Conservation (phyloP, 2,888 invertebrate species). For the Odontocerum albicorne region DNA sequence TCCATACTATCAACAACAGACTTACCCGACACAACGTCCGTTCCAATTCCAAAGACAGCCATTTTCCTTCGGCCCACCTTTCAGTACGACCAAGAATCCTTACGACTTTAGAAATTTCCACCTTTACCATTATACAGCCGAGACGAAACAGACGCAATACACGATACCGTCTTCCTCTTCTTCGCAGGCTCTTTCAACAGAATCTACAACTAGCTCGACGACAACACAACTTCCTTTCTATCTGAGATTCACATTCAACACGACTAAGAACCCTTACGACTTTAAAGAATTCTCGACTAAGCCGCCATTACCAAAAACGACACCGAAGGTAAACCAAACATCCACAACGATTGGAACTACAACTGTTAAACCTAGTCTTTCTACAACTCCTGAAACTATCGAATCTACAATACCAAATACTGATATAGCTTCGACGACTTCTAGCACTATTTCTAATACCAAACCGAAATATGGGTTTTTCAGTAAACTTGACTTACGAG, state of each 20-base stretch:
- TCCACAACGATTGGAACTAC: slow-evolving; percentile 46
- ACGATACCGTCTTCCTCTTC: slow-evolving; percentile 34
- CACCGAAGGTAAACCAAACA: slow-evolving; percentile 39
- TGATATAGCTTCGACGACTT: slow-evolving; percentile 39
- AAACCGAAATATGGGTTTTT: slow-evolving; percentile 47
- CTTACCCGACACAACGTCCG: slow-evolving; percentile 41
- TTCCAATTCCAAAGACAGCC: slow-evolving; percentile 35
- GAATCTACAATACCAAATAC: slow-evolving; percentile 45
- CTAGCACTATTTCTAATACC: slow-evolving; percentile 38
- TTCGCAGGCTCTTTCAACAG: slow-evolving; percentile 26
- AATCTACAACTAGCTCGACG: slow-evolving; percentile 37
- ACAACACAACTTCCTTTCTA: slow-evolving; percentile 37
- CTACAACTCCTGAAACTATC: slow-evolving; percentile 45
- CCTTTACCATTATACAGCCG: slow-evolving; percentile 42
- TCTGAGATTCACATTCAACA: slow-evolving; percentile 52
- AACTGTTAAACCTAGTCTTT: slow-evolving; percentile 44
- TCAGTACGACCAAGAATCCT: slow-evolving; percentile 41
- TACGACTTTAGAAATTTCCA: slow-evolving; percentile 35
- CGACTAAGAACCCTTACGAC: slow-evolving; percentile 61
- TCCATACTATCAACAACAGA: slow-evolving; percentile 36
- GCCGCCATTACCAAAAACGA: slow-evolving; percentile 37
- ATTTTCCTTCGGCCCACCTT: slow-evolving; percentile 26
- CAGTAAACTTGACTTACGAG: slow-evolving; percentile 49
- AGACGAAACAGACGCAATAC: slow-evolving; percentile 41
- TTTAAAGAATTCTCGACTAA: slow-evolving; percentile 49